Base-by-base conservation (phyloP, 2,113 vertebrate species). In the Chaetura pelagica region DNA sequence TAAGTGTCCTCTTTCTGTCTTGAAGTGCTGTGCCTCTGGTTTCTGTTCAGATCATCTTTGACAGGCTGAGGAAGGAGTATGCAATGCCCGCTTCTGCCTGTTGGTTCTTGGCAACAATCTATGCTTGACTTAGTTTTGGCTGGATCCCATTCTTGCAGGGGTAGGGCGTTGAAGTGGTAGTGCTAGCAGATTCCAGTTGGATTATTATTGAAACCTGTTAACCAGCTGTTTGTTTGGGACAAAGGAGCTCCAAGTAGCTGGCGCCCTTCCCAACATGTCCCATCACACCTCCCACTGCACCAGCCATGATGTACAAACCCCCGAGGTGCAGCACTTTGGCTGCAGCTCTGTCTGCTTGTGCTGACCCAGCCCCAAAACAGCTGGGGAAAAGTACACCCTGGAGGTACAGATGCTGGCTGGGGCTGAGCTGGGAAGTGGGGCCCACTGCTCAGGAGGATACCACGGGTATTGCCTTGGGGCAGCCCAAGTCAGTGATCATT, bases 261-360 rank as follows among this genome's bases (percentile, higher is more conserved):
- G 3, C 1, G 4, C 35, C 29, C 40, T 78, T 34, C 46, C 57
- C 4, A 1, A 38, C 11, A 2, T 19, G 12, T 34, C 46, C 57
- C 5, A 2, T 44, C 14, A 2, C 23, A 15, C 40, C 40, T 15
- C 8, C 30, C 2, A 0, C 46, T 17, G 7, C 24, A 19, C 29
- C 2, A 0, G n/a, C 58, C 34, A 55, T 21, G 83, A 4, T 17
- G 14, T 13, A 18, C 42, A 51, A 51, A 44, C 18, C 0, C 4
- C 12, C 6, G 27, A 4, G 6, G 24, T 7, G 22, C 19, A 2
- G 62, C 0, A 1, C 40, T 66, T 15, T 8, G 18, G n/a, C 54
- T 61, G 2, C n/a, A 6, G 22, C 0, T 0, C 19, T 26, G 29
- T 30, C 24, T 35, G 0, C 0, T 20, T 30, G 46, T 21, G 13